phyloP scores from a whole-genome alignment of 2,888 invertebrate genomes.

The Ormyrus labotus region DNA sequence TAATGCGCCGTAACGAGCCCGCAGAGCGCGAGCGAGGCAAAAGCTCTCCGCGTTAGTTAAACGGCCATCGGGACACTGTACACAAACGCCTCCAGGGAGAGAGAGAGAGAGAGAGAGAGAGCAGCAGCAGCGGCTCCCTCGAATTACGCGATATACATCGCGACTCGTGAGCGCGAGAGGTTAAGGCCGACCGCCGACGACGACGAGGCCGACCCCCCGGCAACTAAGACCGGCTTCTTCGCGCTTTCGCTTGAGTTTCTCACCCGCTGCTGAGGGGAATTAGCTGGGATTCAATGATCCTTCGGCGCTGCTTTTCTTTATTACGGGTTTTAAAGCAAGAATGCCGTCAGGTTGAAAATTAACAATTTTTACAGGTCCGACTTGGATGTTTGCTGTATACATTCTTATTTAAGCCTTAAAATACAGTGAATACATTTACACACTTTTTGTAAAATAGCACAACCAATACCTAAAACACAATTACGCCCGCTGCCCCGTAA shows the following conservation, averaged over 20 bases:
- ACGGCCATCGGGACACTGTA: slow-evolving; percentile 49
- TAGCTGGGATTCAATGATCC: not conserved
- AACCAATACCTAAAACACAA: no score
- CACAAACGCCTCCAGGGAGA: slow-evolving; percentile 47
- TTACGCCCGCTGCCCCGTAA: no score
- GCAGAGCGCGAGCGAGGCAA: slow-evolving; percentile 45
- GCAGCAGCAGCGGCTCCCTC: slow-evolving; percentile 45
- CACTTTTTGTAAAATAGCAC: no score
- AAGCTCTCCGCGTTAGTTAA: slow-evolving; percentile 56
- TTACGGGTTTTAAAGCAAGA: no score
- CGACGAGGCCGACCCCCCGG: slow-evolving; percentile 41
- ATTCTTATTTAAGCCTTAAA: no score
- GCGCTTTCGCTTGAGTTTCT: not conserved
- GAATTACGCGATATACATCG: slow-evolving; percentile 60
- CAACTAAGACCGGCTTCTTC: slow-evolving; percentile 18
- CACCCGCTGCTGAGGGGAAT: not conserved
- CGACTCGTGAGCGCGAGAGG: slow-evolving; percentile 41
- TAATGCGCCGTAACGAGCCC: slow-evolving; percentile 66
- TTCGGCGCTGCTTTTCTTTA: no score
- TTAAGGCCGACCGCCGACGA: slow-evolving; percentile 35
- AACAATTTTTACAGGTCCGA: no score
- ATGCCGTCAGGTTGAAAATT: no score
- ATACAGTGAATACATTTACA: no score
- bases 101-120: not conserved
- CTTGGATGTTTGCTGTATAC: no score